Base-by-base conservation (phyloP, 2,797 vertebrate species). In the Helicolenus hilgendorfi region DNA sequence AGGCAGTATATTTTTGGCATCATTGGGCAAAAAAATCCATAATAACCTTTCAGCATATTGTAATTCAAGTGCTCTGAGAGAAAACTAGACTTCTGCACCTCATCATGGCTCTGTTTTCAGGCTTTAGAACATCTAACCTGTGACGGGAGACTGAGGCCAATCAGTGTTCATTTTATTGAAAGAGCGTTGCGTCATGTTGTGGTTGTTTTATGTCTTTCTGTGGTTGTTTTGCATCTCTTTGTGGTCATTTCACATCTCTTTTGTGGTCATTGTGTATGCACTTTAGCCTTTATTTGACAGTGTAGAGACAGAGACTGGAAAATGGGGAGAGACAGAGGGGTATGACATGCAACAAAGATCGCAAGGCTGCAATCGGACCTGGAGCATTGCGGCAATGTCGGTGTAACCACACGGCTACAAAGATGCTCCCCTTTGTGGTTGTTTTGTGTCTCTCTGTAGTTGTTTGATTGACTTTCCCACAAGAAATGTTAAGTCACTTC, bases 391-490 rank as follows among this genome's bases (percentile, higher is more conserved):
- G 18, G 45, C 18, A 49, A 49, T 49, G 45, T 49, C 2, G 3
- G 18, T 20, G 45, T 53, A 53, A n/a, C 45, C 45, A 0, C 45
- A 18, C 45, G 18, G 45, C 18, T 53, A 53, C 45, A 53, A 20
- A 0, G 18, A 53, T 53, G 45, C 18, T 53, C 45, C 18, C 45
- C 45, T 53, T 18, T n/a, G 38, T 15, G 38, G 38, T 41, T 41
- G 38, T 41, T 41, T 41, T 41, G 38, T 41, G 38, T 41, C 0
- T 41, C 38, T 41, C 38, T 41, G 0, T 0, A 15, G 14, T 41
- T 41, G 38, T 41, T 41, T 41, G 38, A 41, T 41, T 41, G 38
- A 41, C 38, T 41, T 41, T 7, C 38, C 38, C 38, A 41, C 38
- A 41, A 41, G 38, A 41, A 41, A 41, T 41, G 15, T 41, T 41